phyloP scores from a whole-genome alignment of 2,888 invertebrate species.

The Ectropis crepuscularia region DNA sequence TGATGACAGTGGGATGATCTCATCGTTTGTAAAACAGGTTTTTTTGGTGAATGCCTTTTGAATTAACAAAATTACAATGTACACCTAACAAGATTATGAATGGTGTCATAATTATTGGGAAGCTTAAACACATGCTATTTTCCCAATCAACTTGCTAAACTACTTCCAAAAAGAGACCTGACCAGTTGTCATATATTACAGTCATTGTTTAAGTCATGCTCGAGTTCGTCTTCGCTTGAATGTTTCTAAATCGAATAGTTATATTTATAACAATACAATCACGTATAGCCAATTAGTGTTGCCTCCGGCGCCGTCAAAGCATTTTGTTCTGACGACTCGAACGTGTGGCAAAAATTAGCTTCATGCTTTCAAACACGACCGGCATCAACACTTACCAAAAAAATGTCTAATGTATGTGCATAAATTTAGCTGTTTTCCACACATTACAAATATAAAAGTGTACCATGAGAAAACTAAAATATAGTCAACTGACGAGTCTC shows the following conservation, averaged over 20 bases:
- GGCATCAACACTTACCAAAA: conserved; percentile 27
- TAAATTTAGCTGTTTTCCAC: conserved; percentile 21
- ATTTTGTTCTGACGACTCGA: conserved; percentile 23
- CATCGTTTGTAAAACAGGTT: conserved; percentile 26
- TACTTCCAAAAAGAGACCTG: background rate
- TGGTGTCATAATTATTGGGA: no score
- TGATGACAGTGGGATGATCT: conserved; percentile 37
- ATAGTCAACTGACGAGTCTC: background rate
- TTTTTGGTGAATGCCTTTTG: conserved; percentile 14
- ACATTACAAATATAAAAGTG: no score
- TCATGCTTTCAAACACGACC: conserved; percentile 27
- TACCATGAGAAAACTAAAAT: background rate
- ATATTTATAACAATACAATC: conserved; percentile 20
- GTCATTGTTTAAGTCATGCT: background rate
- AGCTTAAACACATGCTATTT: no score
- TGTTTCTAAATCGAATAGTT: conserved; percentile 8
- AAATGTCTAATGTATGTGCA: conserved; percentile 37
- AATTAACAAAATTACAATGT: background rate
- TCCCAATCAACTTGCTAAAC: no score
- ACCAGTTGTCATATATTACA: background rate
- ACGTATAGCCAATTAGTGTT: conserved; percentile 32
- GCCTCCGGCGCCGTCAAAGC: conserved; percentile 27
- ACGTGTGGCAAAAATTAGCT: conserved; percentile 30
- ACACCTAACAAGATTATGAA: no score
- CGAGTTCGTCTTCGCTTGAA: background rate